Percentiles rank a stretch among this genome's conserved stretches.
Evolutionary conservation across 2,113 vertebrate species (phyloP).

Genomic region (Cololabis saira): DNA sequence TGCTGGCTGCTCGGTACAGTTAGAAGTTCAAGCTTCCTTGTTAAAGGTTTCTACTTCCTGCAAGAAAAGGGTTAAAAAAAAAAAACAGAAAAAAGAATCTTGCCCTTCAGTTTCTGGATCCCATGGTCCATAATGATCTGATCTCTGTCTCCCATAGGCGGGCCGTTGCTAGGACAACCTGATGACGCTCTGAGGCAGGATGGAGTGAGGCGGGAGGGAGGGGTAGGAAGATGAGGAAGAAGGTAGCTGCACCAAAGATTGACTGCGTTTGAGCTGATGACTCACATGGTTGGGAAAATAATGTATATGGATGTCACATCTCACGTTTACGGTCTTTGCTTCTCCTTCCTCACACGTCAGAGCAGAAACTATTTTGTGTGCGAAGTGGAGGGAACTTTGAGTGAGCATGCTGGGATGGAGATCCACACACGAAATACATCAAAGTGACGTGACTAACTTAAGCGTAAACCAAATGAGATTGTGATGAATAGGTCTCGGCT

Average conservation of each 20-base stretch:
- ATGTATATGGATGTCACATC: no score
- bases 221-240: constrained; percentile 54
- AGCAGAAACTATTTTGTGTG: neutral
- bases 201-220: constrained; percentile 49
- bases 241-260: constrained; percentile 62
- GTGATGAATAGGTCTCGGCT: neutral
- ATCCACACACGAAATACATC: no score
- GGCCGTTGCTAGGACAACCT: constrained; percentile 73
- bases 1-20: constrained; percentile 30
- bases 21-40: constrained; percentile 42
- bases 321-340: neutral
- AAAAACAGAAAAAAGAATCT: constrained; percentile 38
- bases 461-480: no score
- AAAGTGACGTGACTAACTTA: no score
- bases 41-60: constrained; percentile 64
- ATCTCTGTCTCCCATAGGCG: constrained; percentile 77
- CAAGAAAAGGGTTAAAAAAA: constrained; percentile 30
- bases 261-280: constrained; percentile 10
- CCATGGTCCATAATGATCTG: constrained; percentile 76
- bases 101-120: constrained; percentile 75
- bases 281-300: constrained; percentile 30
- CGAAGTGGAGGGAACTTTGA: no score
- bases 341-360: neutral
- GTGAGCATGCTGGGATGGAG: no score
- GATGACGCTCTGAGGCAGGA: constrained; percentile 78